Conservation (phyloP, 1,140 invertebrate genomes). For the Hycleus cichorii region DNA sequence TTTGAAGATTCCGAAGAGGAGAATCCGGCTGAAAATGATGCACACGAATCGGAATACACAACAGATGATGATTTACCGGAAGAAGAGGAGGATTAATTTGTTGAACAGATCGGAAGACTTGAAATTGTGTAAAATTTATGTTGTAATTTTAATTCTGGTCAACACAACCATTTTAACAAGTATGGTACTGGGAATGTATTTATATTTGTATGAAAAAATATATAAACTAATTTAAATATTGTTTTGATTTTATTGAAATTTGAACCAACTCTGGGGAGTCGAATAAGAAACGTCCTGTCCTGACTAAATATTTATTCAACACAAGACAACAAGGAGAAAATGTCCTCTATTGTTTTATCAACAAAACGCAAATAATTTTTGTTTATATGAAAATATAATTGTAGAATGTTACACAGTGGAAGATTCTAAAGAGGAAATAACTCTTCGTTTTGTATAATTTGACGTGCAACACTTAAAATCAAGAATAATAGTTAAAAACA, state of each 20-base stretch:
- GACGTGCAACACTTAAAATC: no score
- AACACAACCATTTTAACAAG: constrained; percentile 4
- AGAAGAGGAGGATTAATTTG: constrained; percentile 21
- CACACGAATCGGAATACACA: constrained; percentile 62
- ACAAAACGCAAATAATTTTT: background rate
- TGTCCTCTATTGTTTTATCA: background rate
- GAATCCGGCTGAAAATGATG: constrained; percentile 59
- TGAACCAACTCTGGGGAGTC: no score
- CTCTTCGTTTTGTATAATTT: no score
- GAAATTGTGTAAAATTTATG: constrained; percentile 1
- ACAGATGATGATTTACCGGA: constrained; percentile 58
- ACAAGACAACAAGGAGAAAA: constrained; percentile 7
- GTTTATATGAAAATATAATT: background rate
- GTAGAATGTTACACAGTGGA: background rate
- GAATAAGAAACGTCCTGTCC: background rate
- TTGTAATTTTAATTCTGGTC: constrained; percentile 7
- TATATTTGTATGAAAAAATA: constrained; percentile 13
- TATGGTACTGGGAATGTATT: constrained; percentile 14
- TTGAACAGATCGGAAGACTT: no score
- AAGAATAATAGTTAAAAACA: background rate
- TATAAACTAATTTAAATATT: background rate
- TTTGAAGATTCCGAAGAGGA: constrained; percentile 90
- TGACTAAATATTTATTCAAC: constrained; percentile 9
- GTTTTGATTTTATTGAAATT: no score
- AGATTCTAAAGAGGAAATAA: no score